Conservation (phyloP, 2,888 invertebrate genomes). For the Habroteleia sp. region DNA sequence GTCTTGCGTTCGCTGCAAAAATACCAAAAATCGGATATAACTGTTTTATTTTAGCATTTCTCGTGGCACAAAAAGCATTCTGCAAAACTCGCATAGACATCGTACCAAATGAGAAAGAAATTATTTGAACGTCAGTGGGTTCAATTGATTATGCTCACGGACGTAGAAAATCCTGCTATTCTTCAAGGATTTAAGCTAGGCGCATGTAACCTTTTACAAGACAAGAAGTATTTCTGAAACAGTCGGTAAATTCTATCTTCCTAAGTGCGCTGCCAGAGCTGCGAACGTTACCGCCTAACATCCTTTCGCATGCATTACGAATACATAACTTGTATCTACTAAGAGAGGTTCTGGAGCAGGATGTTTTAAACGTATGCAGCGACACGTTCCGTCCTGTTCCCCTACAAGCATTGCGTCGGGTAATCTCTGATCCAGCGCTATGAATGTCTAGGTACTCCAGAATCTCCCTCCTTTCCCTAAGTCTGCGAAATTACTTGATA, state of each 20-base stretch:
- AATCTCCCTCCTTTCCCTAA: conserved; percentile 26
- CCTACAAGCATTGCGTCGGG: conserved; percentile 69
- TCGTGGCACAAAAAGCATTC: not conserved
- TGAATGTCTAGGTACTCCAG: conserved; percentile 45
- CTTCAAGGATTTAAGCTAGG: conserved; percentile 44
- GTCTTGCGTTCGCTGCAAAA: conserved; percentile 1
- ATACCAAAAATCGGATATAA: not conserved
- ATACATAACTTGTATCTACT: conserved; percentile 64
- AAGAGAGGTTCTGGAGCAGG: conserved; percentile 51
- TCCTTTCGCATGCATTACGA: conserved; percentile 63
- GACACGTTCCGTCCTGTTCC: conserved; percentile 74
- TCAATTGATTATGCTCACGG: conserved; percentile 44
- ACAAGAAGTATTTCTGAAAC: conserved; percentile 55
- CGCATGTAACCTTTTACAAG: conserved; percentile 52
- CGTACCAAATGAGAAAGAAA: conserved; percentile 39
- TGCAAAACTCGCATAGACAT: conserved; percentile 15
- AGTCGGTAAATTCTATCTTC: conserved; percentile 67
- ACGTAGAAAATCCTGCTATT: conserved; percentile 43
- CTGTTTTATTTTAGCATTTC: not conserved
- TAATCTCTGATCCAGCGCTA: conserved; percentile 70
- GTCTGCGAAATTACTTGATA: conserved; percentile 51
- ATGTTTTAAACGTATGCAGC: conserved; percentile 72
- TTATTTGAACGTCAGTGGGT: conserved; percentile 19
- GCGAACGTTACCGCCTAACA: conserved; percentile 67
- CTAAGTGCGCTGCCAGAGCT: conserved; percentile 73